Evolutionary conservation across 1,140 invertebrate genomes (phyloP).

Genomic region (Popillia japonica): DNA sequence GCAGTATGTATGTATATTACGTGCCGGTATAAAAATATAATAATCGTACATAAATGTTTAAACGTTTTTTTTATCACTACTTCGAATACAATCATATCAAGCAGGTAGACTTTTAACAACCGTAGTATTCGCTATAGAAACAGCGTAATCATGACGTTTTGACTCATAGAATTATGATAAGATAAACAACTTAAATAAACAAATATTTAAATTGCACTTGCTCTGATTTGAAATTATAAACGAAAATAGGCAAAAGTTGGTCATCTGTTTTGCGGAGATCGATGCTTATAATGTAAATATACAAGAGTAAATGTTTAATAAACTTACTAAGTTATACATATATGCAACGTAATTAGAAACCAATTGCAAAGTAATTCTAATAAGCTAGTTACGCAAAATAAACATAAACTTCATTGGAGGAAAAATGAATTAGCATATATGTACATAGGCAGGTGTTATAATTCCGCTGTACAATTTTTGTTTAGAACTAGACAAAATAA

Average conservation of each 20-base stretch:
- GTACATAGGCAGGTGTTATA: no score
- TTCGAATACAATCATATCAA: neutral
- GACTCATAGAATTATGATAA: neutral
- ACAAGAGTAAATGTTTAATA: no score
- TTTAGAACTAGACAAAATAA: no score
- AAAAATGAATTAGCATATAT: no score
- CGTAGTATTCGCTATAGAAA: neutral
- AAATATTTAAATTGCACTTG: constrained; percentile 23
- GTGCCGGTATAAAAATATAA: neutral
- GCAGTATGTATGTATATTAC: neutral
- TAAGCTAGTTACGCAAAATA: no score
- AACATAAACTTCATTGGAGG: no score
- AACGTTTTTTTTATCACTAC: neutral
- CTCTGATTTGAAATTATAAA: neutral
- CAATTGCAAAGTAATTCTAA: no score
- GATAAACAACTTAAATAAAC: constrained; percentile 29
- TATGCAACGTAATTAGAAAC: no score
- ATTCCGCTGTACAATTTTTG: no score
- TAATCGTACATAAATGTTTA: neutral
- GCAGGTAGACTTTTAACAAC: neutral
- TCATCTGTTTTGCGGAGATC: neutral
- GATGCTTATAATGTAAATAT: no score
- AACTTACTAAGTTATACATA: no score
- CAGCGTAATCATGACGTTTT: neutral
- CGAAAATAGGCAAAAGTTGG: neutral